Evolutionary conservation across 2,113 vertebrate species (phyloP).

Genomic region (Pterocles gutturalis): DNA sequence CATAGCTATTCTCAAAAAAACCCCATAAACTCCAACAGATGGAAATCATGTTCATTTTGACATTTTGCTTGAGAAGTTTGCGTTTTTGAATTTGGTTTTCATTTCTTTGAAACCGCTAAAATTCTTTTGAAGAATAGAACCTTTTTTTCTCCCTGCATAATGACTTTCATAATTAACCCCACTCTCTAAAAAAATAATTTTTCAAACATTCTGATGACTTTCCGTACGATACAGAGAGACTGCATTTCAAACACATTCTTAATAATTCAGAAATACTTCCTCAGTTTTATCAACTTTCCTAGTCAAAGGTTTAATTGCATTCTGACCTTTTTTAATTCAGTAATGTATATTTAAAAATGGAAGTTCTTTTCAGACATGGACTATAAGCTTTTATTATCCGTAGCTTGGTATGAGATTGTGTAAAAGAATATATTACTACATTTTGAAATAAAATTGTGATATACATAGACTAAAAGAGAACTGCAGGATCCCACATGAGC

Average conservation of each 20-base stretch:
- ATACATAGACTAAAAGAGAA: neutral
- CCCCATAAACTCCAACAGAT: neutral
- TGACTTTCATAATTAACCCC: neutral
- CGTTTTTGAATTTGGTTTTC: neutral
- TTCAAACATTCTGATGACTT: conserved; percentile 20
- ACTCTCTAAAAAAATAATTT: neutral
- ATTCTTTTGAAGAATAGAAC: neutral
- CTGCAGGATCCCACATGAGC: neutral
- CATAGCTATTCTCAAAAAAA: neutral
- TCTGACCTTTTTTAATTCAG: conserved; percentile 55
- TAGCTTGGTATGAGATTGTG: neutral
- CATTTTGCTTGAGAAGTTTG: neutral
- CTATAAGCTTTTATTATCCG: conserved; percentile 14
- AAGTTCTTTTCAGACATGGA: neutral
- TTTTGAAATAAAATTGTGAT: conserved; percentile 15
- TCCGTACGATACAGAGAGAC: neutral
- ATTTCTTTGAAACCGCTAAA: neutral
- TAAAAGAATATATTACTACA: conserved; percentile 27
- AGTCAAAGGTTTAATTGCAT: conserved; percentile 57
- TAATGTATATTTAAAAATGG: conserved; percentile 28
- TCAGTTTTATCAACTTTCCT: conserved; percentile 19
- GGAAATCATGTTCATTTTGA: neutral
- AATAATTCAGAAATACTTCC: conserved; percentile 22
- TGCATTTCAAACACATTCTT: conserved; percentile 36
- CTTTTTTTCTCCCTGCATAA: neutral